phyloP scores from a whole-genome alignment of 2,888 invertebrate genomes.

The Pammene aurita region DNA sequence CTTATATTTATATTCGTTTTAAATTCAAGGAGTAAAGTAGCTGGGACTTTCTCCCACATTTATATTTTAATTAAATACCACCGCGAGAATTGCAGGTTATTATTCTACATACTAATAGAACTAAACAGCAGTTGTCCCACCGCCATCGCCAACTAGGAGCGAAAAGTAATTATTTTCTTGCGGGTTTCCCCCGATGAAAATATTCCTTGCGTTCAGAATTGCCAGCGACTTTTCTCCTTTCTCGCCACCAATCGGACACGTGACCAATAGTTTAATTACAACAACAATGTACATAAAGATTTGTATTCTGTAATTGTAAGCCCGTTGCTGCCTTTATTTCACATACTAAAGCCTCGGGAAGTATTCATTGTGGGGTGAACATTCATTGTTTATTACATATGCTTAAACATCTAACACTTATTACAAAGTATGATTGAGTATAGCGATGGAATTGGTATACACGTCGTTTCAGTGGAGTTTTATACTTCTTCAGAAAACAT shows the following conservation, averaged over 20 bases:
- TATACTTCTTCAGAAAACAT: too few relatives aligned
- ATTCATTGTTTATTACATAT: not conserved
- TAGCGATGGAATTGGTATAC: slow-evolving; percentile 28
- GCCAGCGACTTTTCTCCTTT: too few relatives aligned
- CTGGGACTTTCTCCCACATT: not conserved
- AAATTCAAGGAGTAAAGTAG: not conserved
- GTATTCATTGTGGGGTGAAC: not conserved
- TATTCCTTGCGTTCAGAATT: too few relatives aligned
- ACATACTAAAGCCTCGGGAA: not conserved
- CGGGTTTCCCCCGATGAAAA: too few relatives aligned
- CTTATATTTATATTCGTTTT: slow-evolving; percentile 1
- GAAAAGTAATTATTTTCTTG: not conserved
- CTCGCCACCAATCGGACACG: not conserved
- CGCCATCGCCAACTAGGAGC: not conserved
- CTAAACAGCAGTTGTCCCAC: not conserved
- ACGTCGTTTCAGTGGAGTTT: not conserved
- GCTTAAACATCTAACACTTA: slow-evolving; percentile 30
- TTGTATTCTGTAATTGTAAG: not conserved
- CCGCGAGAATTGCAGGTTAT: not conserved
- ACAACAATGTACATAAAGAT: not conserved
- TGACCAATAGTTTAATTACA: not conserved
- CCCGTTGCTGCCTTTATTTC: not conserved
- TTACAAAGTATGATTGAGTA: slow-evolving; percentile 34
- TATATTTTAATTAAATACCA: not conserved
- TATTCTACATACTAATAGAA: not conserved